Percentiles rank a stretch among this genome's conserved stretches.
Conservation (phyloP, 2,888 invertebrate species). For the Eutolmus rufibarbis region DNA sequence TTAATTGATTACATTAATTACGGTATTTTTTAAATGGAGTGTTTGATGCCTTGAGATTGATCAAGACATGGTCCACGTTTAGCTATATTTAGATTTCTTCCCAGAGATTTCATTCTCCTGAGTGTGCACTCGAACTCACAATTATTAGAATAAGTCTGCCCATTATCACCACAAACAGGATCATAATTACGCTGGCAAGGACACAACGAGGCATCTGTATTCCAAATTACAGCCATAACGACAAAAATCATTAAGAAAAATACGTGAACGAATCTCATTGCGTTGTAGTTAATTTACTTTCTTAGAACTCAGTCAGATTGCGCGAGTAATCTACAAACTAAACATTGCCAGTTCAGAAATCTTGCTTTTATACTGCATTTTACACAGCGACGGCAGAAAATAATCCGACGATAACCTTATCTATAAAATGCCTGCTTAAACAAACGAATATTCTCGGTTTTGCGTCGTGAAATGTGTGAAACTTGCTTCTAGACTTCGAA, state of each 20-base stretch:
- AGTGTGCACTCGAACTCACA: conserved; percentile 5
- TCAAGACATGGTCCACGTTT: not conserved
- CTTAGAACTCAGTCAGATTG: not conserved
- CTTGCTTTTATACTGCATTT: not conserved
- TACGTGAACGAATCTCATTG: not conserved
- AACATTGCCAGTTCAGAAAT: not conserved
- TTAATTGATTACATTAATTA: no score
- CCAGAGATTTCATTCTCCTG: not conserved
- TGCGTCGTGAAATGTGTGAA: not conserved
- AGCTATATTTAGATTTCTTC: not conserved
- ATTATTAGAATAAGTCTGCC: not conserved
- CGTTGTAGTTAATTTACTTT: not conserved
- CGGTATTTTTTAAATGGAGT: not conserved
- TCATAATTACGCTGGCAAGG: not conserved
- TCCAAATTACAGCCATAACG: not conserved
- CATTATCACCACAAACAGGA: conserved; percentile 6
- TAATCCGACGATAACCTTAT: not conserved
- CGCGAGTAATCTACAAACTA: not conserved
- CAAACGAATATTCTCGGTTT: not conserved
- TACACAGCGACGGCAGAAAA: not conserved
- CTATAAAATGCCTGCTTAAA: not conserved
- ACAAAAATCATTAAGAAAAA: not conserved
- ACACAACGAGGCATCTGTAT: not conserved
- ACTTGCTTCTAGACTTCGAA: not conserved
- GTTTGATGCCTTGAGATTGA: not conserved